Conservation (phyloP, 2,888 invertebrate species). For the Marasmarcha lunaedactyla region DNA sequence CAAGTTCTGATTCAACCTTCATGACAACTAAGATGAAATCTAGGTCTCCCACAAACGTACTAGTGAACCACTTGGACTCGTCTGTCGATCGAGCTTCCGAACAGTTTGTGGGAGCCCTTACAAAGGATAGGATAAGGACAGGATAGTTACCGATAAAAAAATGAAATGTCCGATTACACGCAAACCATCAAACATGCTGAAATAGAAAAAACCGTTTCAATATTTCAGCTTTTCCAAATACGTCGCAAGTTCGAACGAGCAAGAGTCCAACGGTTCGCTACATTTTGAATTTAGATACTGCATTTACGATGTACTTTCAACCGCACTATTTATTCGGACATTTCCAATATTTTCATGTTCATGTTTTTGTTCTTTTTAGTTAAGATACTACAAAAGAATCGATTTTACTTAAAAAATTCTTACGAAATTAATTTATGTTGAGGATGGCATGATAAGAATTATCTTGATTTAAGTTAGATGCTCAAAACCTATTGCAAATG, state of each 20-base stretch:
- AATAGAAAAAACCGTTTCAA: constrained; percentile 31
- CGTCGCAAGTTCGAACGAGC: constrained; percentile 29
- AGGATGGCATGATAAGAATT: too few relatives aligned
- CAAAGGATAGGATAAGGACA: constrained; percentile 17
- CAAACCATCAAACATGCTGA: constrained; percentile 70
- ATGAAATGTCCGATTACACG: constrained; percentile 59
- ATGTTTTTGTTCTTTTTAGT: too few relatives aligned
- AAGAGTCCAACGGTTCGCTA: constrained; percentile 54
- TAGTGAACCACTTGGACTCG: constrained; percentile 43
- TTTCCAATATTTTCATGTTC: too few relatives aligned
- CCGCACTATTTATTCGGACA: too few relatives aligned
- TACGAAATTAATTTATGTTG: too few relatives aligned
- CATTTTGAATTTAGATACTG: constrained; percentile 35
- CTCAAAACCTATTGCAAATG: too few relatives aligned
- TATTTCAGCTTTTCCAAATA: not conserved
- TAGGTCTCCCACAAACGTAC: constrained; percentile 54
- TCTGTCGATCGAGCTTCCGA: constrained; percentile 35
- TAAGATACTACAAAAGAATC: too few relatives aligned
- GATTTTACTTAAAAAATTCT: too few relatives aligned
- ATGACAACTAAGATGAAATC: not conserved
- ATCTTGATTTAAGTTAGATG: too few relatives aligned
- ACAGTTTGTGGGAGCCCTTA: constrained; percentile 52
- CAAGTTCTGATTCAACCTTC: too few relatives aligned
- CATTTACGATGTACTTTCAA: too few relatives aligned
- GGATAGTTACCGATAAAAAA: constrained; percentile 59